A percentile compares a stretch with the other conserved stretches of the same genome.
phyloP scores from a whole-genome alignment of 2,888 invertebrate species.

The Eupithecia subfuscata region DNA sequence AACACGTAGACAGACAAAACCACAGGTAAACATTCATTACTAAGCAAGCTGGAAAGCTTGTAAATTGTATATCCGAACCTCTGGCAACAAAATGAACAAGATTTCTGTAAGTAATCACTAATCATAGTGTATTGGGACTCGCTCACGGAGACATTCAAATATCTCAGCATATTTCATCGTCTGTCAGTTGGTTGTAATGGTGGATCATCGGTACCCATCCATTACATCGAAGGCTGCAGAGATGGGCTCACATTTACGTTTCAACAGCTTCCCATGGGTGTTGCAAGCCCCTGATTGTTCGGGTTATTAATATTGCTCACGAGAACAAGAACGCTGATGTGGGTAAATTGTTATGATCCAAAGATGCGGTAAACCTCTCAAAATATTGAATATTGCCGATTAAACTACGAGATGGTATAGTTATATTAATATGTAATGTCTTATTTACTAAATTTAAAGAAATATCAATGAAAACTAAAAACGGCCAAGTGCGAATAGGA shows the following conservation, averaged over 20 bases:
- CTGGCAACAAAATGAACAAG: too few species aligned
- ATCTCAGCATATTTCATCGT: constrained; percentile 5
- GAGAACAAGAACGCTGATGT: constrained; percentile 21
- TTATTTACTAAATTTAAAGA: too few species aligned
- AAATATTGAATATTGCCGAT: background rate
- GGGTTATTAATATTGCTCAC: constrained; percentile 30
- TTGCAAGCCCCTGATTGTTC: constrained; percentile 44
- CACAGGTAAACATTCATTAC: too few species aligned
- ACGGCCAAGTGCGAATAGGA: too few species aligned
- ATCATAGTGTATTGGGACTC: too few species aligned
- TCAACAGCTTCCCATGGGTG: constrained; percentile 45
- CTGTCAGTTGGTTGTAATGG: constrained; percentile 7
- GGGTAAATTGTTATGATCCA: constrained; percentile 9
- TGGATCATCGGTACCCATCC: constrained; percentile 30
- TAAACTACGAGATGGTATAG: background rate
- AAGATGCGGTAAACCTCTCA: background rate
- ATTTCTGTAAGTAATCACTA: too few species aligned
- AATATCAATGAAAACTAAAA: too few species aligned
- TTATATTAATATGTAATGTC: too few species aligned
- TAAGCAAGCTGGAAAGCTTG: too few species aligned
- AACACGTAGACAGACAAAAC: too few species aligned
- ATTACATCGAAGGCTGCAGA: constrained; percentile 38
- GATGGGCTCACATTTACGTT: constrained; percentile 45
- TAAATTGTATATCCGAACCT: too few species aligned
- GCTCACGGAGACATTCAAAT: background rate